Evolutionary conservation across 1,140 invertebrate species (phyloP), one percentile per base, ranked within the genome.

Genomic region (Ostrea edulis): DNA sequence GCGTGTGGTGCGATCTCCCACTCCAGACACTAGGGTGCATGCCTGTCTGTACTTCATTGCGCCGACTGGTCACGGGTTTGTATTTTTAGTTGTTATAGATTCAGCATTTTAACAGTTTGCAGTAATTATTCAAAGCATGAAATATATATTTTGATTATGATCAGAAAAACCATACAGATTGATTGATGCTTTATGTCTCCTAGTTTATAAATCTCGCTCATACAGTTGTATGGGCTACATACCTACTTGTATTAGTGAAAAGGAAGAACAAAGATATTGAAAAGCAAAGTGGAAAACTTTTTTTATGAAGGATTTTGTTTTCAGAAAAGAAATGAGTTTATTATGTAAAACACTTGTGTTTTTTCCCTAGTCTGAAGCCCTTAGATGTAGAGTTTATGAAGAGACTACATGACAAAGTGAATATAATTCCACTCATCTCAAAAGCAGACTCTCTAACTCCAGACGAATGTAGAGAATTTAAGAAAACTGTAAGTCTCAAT

Each of bases 361-460:
- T 54, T 29, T 35, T 12, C 93, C 94, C 20, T 92, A 99, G 98
- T 88, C 96, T 99, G 87, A 99, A 99, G 95, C 98, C 98, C 0
- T 96, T 99, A 91, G 99, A 99, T 95, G 97, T 99, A 82, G 98
- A 99, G 95, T 99, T 99, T 95, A 99, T 99, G 99, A 98, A 99
- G 94, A 96, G 98, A 90, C 96, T 99, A 68, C 98, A 99, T 92
- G 98, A 99, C 94, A 99, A 99, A 96, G 95, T 95, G 17, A 99
- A 99, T 95, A 98, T 99, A 92, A 98, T 99, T 94, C 99, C 99
- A 84, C 97, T 99, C 84, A 98, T 99, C 94, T 98, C 99, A 62
- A 99, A 99, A 96, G 98, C 99, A 20, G 99, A 99, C 94, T 99
- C 99, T 7, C 97, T 99, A 96, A 99, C 98, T 84, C 97, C 98